phyloP scores from a whole-genome alignment of 2,888 invertebrate genomes.

The Melanotus villosus region DNA sequence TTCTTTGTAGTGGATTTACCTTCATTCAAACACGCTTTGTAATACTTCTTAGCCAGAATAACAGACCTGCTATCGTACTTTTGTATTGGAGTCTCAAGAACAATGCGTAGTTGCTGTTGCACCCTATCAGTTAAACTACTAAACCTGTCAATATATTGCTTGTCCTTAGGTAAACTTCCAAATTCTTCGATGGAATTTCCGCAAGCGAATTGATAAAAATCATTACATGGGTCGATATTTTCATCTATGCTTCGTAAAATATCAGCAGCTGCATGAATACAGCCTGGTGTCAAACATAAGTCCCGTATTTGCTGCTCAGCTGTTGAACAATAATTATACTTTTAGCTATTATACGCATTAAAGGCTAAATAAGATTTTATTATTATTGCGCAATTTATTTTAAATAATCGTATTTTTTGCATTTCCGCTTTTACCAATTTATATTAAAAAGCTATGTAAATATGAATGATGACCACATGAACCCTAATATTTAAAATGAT shows the following conservation, averaged over 20 bases:
- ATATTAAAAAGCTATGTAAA: too few relatives aligned
- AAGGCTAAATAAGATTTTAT: too few relatives aligned
- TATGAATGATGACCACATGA: too few relatives aligned
- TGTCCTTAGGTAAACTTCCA: conserved; percentile 82
- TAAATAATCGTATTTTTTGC: too few relatives aligned
- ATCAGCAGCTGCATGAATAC: conserved; percentile 81
- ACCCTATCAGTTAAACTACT: conserved; percentile 66
- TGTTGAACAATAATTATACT: too few relatives aligned
- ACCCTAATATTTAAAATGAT: too few relatives aligned
- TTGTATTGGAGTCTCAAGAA: conserved; percentile 62
- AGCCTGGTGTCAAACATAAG: conserved; percentile 73
- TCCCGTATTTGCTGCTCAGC: too few relatives aligned
- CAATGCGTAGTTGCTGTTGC: conserved; percentile 65
- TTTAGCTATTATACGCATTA: too few relatives aligned
- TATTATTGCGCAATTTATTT: too few relatives aligned
- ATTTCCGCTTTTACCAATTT: too few relatives aligned
- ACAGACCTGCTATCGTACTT: conserved; percentile 64
- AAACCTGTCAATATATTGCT: conserved; percentile 71
- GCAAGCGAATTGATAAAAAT: conserved; percentile 83
- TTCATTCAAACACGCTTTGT: conserved; percentile 67
- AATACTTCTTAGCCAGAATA: conserved; percentile 66
- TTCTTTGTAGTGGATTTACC: conserved; percentile 23
- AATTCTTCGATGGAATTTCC: conserved; percentile 77
- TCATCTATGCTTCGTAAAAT: conserved; percentile 78
- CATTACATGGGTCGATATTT: conserved; percentile 79